Conservation (phyloP, 2,797 vertebrate species). For the Chromobotia macracanthus region DNA sequence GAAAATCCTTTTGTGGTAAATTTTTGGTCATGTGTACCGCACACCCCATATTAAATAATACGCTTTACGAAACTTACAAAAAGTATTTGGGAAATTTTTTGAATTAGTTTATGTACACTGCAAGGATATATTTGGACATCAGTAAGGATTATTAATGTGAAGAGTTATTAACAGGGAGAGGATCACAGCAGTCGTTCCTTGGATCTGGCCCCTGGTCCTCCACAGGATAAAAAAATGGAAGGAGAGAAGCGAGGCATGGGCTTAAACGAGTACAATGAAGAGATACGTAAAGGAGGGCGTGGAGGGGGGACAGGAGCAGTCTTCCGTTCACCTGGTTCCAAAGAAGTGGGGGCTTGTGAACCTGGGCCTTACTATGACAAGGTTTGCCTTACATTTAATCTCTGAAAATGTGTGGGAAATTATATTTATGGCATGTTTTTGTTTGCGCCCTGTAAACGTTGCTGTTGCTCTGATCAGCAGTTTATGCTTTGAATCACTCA, state of each 20-base stretch:
- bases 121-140: not conserved
- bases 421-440: no score
- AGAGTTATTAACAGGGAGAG: conserved; percentile 70
- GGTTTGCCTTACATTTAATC: conserved; percentile 70
- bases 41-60: not conserved
- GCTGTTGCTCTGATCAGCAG: no score
- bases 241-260: conserved; percentile 91
- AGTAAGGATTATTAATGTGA: conserved; percentile 3
- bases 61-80: not conserved
- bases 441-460: no score
- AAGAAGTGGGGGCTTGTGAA: conserved; percentile 90
- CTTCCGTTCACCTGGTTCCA: conserved; percentile 94
- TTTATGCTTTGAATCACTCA: no score
- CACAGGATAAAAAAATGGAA: conserved; percentile 95
- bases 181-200: conserved; percentile 73
- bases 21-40: not conserved
- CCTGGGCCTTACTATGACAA: conserved; percentile 96
- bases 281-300: conserved; percentile 88
- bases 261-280: conserved; percentile 95
- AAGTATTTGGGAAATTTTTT: not conserved
- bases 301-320: conserved; percentile 78
- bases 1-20: no score
- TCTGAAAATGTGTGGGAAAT: not conserved
- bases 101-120: not conserved
- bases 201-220: conserved; percentile 75